These are phyloP conservation scores for Labia minor DNA, from an alignment of 2,888 invertebrate genomes.

Conservation along the genomic window DNA sequence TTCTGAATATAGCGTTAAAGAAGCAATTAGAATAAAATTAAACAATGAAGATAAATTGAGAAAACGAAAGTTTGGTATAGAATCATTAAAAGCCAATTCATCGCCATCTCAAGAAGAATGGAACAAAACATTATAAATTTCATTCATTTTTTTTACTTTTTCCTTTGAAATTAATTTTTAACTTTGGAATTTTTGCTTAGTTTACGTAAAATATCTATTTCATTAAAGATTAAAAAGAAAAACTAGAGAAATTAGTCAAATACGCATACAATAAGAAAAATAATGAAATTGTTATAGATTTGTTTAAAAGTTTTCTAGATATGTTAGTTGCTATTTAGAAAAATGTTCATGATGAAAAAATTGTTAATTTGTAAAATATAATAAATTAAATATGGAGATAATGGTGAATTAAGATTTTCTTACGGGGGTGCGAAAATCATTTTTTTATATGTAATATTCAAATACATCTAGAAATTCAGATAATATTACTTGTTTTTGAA, in stretches of 20 bases:
- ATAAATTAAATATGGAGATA: background rate
- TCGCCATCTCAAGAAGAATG: background rate
- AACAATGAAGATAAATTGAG: slow-evolving; percentile 25
- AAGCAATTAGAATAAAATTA: slow-evolving; percentile 25
- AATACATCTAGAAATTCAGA: too few relatives aligned
- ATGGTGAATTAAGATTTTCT: background rate
- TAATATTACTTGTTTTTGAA: too few relatives aligned
- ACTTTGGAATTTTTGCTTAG: background rate
- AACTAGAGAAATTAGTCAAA: background rate
- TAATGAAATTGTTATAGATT: background rate
- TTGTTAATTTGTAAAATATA: background rate
- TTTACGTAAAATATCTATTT: background rate
- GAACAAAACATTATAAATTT: background rate
- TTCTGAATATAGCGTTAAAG: slow-evolving; percentile 23
- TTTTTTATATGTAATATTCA: too few relatives aligned
- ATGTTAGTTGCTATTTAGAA: slow-evolving; percentile 7
- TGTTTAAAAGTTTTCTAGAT: background rate
- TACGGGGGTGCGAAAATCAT: background rate
- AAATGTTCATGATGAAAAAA: background rate
- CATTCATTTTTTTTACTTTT: background rate
- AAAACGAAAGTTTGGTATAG: slow-evolving; percentile 18
- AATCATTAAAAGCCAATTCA: background rate
- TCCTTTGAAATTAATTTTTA: background rate
- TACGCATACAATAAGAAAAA: background rate
- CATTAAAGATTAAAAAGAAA: background rate